A percentile compares a stretch with the other conserved stretches of the same genome.
Evolutionary conservation across 2,888 invertebrate species (phyloP).

Genomic region (Epicampocera succincta): DNA sequence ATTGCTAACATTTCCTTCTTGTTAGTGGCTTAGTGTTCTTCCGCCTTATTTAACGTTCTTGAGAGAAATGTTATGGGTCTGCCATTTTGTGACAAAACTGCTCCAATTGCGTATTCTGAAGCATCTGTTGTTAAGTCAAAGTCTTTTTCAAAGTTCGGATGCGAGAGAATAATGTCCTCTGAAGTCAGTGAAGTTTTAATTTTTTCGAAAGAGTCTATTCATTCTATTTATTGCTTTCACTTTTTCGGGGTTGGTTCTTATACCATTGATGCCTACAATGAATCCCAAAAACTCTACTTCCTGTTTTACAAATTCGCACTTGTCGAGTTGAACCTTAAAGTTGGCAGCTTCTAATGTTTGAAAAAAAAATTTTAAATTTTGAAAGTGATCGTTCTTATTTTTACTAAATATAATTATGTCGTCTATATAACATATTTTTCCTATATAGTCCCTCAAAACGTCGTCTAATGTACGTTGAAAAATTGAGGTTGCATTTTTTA

Average conservation of each 20-base stretch:
- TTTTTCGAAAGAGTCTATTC: neutral
- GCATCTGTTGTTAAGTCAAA: constrained; percentile 1
- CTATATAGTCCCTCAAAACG: constrained; percentile 1
- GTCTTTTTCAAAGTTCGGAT: too few species aligned
- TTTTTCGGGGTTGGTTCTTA: too few species aligned
- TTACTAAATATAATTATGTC: constrained; percentile 9
- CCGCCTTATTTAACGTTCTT: neutral
- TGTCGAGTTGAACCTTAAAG: too few species aligned
- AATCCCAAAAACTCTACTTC: neutral
- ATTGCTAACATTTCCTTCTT: neutral
- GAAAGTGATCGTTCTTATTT: neutral
- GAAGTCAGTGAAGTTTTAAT: neutral
- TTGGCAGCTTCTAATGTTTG: neutral
- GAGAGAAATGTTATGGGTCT: neutral
- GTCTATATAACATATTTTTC: neutral
- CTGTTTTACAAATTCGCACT: too few species aligned
- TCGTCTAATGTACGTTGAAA: constrained; percentile 4
- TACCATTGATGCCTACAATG: neutral
- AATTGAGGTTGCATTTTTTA: too few species aligned
- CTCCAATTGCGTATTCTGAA: constrained; percentile 2
- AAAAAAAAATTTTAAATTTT: neutral
- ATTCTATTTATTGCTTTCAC: too few species aligned
- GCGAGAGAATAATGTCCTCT: neutral
- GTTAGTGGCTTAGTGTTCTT: too few species aligned
- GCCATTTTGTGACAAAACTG: neutral